Evolutionary conservation across 2,888 invertebrate species (phyloP).

Genomic region (Melanostoma scalare): DNA sequence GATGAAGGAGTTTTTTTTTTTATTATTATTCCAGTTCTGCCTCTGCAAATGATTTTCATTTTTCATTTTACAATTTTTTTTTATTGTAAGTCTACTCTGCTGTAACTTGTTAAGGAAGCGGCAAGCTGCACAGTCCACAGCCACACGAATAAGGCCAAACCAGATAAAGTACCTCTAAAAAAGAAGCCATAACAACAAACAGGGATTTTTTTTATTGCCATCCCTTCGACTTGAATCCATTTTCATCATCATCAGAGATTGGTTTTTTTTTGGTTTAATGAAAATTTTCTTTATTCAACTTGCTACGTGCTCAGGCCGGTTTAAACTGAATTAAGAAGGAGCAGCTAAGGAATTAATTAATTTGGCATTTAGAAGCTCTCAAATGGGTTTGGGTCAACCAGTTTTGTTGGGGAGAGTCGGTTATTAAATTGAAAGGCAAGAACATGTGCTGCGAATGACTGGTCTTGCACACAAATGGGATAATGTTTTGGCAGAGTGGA

Average conservation of each 20-base stretch:
- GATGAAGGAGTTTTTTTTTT: slow-evolving; percentile 6
- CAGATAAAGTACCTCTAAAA: slow-evolving; percentile 22
- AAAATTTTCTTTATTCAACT: slow-evolving; percentile 23
- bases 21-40: slow-evolving; percentile 5
- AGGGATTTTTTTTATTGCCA: slow-evolving; percentile 31
- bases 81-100: slow-evolving; percentile 15
- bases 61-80: neutral
- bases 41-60: slow-evolving; percentile 41
- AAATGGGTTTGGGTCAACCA: slow-evolving; percentile 27
- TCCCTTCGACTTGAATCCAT: slow-evolving; percentile 39
- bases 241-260: slow-evolving; percentile 16
- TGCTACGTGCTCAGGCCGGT: slow-evolving; percentile 7
- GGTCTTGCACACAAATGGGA: no score
- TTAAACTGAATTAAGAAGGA: slow-evolving; percentile 44
- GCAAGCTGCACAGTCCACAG: neutral
- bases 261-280: neutral
- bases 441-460: no score
- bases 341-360: slow-evolving; percentile 43
- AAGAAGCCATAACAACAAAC: slow-evolving; percentile 8
- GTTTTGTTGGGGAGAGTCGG: neutral
- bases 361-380: slow-evolving; percentile 34
- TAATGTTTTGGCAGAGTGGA: no score
- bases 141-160: slow-evolving; percentile 26
- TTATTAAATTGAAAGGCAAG: no score
- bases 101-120: slow-evolving; percentile 2